Base-by-base conservation (phyloP, 2,888 invertebrate genomes). In the Hipparchia semele region DNA sequence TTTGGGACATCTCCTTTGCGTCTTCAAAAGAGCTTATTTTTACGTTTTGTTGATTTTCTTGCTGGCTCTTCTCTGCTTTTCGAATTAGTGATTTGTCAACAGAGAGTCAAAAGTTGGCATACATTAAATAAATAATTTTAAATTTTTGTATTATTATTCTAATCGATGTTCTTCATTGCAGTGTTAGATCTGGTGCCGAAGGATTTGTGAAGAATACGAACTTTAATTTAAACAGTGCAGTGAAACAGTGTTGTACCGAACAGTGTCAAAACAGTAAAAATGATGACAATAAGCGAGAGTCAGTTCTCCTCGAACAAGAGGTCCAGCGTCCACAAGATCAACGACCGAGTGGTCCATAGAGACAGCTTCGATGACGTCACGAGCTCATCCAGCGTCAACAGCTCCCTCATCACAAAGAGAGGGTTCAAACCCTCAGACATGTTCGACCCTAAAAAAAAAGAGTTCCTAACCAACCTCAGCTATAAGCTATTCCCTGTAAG, bases 351-450 rank as follows among this genome's bases (percentile, higher is more conserved):
- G 60, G 84, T 94, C 5, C 94, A 94, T 68, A 83, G 87, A 54
- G 94, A 94, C 81, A 93, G 89, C 84, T 94, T 88, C 79, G 91
- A 94, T 71, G 94, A 94, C 79, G 88, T 89, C 74, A 90, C 94
- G 79, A 94, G 92, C 74, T 94, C 94, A 0, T 91, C 92, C 13
- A 91, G 91, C 39, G 87, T 92, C 70, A 94, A 93, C 86, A 95
- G 95, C 84, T 94, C 95, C 13, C 94, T 97, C 75, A 95, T 97
- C 83, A 95, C 95, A 69, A 95, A 95, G 77, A 94, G 97, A 51
- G 97, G 98, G 54, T 97, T 97, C 90, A 97, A 97, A 83, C 98
- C 98, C 1, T 98, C 98, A 2, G 98, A 98, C 90, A 95, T 96
- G 88, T 96, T 96, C 85, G 97, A 98, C 90, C 97, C 98, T 0